Percentiles rank a stretch among this genome's conserved stretches.
Evolutionary conservation across 92 coral and sea anemone species (phyloP).

Genomic region (Epizoanthus stellaris): DNA sequence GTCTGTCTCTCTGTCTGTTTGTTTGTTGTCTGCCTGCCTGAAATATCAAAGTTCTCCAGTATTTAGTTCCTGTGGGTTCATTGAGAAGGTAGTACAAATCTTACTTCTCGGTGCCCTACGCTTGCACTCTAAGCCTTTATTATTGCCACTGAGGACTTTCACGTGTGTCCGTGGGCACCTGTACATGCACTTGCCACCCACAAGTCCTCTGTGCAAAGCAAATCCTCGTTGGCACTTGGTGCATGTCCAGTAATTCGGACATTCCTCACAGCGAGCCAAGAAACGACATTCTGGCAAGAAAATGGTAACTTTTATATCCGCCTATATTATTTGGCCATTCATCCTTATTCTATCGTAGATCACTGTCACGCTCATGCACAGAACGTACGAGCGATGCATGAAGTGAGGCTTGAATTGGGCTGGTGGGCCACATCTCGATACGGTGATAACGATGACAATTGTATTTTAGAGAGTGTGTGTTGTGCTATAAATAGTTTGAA

Average conservation of each 20-base stretch:
- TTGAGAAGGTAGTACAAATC: background rate
- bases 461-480: too few species aligned
- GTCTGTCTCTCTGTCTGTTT: too few species aligned
- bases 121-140: constrained; percentile 18
- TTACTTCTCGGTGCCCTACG: background rate
- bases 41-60: background rate
- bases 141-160: background rate
- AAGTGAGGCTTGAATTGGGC: too few species aligned
- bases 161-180: background rate
- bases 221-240: constrained; percentile 10
- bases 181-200: background rate
- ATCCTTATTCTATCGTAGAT: too few species aligned
- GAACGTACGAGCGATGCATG: too few species aligned
- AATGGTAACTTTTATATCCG: background rate
- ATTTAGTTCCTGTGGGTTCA: background rate
- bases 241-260: constrained; percentile 6
- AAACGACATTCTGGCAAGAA: background rate
- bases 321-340: background rate
- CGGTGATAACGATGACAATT: too few species aligned
- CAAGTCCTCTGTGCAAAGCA: background rate
- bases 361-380: too few species aligned
- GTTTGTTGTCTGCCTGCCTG: too few species aligned
- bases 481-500: too few species aligned
- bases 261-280: constrained; percentile 7
- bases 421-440: too few species aligned